Evolutionary conservation across 64 coral and sea anemone species (phyloP).

Genomic region (Actinia equina): DNA sequence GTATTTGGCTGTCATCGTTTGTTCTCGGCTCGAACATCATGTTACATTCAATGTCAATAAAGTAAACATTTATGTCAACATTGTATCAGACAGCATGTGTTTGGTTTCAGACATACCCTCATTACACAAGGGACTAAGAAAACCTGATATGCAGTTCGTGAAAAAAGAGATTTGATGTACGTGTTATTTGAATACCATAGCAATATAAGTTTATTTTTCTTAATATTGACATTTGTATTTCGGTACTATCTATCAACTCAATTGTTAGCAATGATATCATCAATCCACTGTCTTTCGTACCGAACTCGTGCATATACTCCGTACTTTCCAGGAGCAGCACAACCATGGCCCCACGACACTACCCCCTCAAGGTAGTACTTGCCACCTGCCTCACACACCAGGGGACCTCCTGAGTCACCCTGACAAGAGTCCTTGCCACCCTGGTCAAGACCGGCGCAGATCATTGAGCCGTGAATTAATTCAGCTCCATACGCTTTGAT

Average conservation of each 20-base stretch:
- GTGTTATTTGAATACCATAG: no score
- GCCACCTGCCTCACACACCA: slow-evolving; percentile 29
- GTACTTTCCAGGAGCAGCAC: slow-evolving; percentile 46
- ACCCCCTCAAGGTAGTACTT: slow-evolving; percentile 48
- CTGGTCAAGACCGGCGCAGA: slow-evolving; percentile 21
- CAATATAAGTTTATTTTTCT: no score
- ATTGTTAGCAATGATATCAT: neutral
- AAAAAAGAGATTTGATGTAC: no score
- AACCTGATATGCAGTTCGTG: no score
- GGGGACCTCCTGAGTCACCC: slow-evolving; percentile 30
- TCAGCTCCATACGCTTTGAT: slow-evolving; percentile 8
- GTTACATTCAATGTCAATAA: no score
- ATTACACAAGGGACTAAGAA: no score
- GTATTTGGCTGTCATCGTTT: no score
- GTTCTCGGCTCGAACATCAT: no score
- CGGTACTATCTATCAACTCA: neutral
- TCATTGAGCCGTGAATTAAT: slow-evolving; percentile 39
- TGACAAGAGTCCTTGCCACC: slow-evolving; percentile 54
- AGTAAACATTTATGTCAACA: no score
- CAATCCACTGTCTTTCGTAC: slow-evolving; percentile 7
- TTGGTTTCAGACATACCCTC: no score
- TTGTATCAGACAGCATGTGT: no score
- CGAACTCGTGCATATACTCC: slow-evolving; percentile 43
- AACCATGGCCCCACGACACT: slow-evolving; percentile 50
- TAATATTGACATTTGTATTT: neutral